phyloP scores from a whole-genome alignment of 2,797 vertebrate species.

The Falco concolor region DNA sequence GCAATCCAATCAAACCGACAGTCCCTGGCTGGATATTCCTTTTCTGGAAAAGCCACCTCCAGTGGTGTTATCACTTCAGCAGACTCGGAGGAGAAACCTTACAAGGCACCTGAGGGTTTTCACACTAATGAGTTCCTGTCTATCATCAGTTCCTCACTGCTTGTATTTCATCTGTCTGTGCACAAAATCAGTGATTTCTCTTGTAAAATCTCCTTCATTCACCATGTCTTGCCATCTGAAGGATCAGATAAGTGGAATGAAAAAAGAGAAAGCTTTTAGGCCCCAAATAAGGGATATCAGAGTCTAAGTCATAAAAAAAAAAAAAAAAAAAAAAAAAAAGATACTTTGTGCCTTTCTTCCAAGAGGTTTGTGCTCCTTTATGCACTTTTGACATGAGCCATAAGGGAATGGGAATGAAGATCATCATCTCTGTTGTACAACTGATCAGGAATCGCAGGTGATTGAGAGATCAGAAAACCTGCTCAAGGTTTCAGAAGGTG shows the following conservation, averaged over 20 bases:
- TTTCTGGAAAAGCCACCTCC: not conserved
- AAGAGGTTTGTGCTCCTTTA: not conserved
- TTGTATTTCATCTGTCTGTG: not conserved
- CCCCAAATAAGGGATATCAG: not conserved
- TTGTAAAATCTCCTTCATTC: not conserved
- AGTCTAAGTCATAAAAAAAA: not conserved
- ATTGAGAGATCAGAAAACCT: not conserved
- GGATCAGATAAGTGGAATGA: not conserved
- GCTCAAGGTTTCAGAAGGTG: not conserved
- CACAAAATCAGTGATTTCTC: not conserved
- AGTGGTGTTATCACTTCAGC: not conserved
- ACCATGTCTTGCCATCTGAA: not conserved
- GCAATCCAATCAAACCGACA: conserved; percentile 12
- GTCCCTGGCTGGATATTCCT: not conserved
- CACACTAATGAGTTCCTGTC: not conserved
- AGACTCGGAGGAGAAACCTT: not conserved
- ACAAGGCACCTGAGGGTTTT: not conserved
- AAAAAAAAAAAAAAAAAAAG: not conserved
- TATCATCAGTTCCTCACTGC: not conserved
- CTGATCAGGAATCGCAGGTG: not conserved
- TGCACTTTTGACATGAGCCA: not conserved
- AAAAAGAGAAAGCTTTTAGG: not conserved
- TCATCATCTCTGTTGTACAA: not conserved
- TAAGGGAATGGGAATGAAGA: not conserved
- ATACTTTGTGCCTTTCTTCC: not conserved